Conservation (phyloP, 2,888 invertebrate genomes). For the Tipula helvola region DNA sequence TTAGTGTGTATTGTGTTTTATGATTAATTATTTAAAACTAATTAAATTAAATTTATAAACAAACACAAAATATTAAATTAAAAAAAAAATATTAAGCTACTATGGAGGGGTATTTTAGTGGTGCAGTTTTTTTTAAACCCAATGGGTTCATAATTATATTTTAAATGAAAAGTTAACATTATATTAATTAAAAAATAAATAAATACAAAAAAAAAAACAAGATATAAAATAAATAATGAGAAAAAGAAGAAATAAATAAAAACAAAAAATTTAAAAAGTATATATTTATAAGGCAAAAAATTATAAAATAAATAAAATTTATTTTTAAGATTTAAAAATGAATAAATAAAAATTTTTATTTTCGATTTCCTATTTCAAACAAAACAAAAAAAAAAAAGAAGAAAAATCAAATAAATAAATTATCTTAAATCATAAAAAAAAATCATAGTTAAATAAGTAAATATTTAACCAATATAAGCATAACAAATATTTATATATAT, state of each 20-base stretch:
- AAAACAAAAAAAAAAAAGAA: neutral
- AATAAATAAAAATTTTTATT: neutral
- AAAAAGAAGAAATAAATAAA: neutral
- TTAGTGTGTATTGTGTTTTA: neutral
- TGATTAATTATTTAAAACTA: neutral
- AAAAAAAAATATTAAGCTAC: conserved; percentile 12
- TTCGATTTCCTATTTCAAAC: neutral
- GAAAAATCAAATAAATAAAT: neutral
- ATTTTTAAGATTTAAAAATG: neutral
- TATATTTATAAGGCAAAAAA: neutral
- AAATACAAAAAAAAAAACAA: neutral
- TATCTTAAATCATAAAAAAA: neutral
- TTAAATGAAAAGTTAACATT: conserved; percentile 10
- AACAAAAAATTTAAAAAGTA: neutral
- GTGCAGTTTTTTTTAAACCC: conserved; percentile 33
- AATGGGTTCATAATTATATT: conserved; percentile 31
- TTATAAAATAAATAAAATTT: neutral
- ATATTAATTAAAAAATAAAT: conserved; percentile 6
- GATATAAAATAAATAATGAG: neutral
- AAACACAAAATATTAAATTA: conserved; percentile 11
- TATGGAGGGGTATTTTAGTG: conserved; percentile 23
- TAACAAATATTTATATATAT: neutral
- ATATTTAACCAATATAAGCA: neutral
- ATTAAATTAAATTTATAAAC: neutral
- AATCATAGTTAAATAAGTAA: neutral